These are phyloP conservation scores for Anguilla pacifica DNA, from an alignment of 2,797 vertebrate species.

Conservation along the genomic window DNA sequence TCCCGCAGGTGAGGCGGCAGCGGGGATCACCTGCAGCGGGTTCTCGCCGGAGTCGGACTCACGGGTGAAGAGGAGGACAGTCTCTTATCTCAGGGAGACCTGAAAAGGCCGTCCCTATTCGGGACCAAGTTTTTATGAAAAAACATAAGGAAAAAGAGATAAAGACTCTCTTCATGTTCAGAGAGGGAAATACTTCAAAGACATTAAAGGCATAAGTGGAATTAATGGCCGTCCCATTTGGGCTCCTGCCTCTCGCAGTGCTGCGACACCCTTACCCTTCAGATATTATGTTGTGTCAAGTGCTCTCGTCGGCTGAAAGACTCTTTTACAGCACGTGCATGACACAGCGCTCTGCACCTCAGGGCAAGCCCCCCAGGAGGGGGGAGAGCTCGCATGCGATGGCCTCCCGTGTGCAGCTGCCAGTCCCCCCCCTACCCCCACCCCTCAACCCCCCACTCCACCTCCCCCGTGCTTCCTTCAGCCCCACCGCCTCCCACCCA, in stretches of 20 bases:
- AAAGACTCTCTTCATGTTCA: conserved; percentile 37
- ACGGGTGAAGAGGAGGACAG: conserved; percentile 49
- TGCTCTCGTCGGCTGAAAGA: conserved; percentile 3
- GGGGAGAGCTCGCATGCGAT: not conserved
- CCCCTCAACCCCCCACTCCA: not conserved
- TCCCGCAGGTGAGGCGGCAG: conserved; percentile 40
- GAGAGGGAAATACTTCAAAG: conserved; percentile 42
- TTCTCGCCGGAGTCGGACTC: conserved; percentile 1
- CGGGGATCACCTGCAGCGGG: conserved; percentile 43
- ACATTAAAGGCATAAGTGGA: conserved; percentile 39
- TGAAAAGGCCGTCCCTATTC: not conserved
- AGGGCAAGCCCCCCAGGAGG: not conserved
- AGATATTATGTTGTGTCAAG: conserved; percentile 19
- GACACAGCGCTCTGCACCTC: not conserved
- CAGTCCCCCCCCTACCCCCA: not conserved
- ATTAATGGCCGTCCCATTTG: conserved; percentile 34
- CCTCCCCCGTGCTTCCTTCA: not conserved
- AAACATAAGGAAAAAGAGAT: not conserved
- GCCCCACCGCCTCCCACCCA: conserved; percentile 32
- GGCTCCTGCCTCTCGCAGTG: not conserved
- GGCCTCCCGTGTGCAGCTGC: not conserved
- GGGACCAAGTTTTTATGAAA: not conserved
- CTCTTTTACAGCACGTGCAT: conserved; percentile 3
- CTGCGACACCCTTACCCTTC: conserved; percentile 5
- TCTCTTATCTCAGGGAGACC: conserved; percentile 47